Conservation (phyloP, 2,888 invertebrate species). For the Eupsilia transversa region DNA sequence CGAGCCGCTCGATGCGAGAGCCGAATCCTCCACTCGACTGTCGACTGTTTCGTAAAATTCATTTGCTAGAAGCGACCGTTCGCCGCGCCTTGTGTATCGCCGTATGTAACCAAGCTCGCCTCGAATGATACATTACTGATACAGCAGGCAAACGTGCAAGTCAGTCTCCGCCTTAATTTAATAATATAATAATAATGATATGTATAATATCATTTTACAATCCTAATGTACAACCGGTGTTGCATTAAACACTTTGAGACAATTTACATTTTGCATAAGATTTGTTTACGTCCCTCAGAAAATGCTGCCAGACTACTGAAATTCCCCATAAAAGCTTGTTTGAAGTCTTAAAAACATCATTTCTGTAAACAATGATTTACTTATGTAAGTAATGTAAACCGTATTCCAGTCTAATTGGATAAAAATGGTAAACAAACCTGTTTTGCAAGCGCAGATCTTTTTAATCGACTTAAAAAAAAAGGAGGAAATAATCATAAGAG, state of each 20-base stretch:
- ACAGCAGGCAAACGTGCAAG: no score
- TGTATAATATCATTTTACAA: no score
- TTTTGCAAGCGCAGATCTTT: not conserved
- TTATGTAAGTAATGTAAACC: not conserved
- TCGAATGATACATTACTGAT: no score
- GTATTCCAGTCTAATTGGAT: not conserved
- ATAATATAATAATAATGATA: no score
- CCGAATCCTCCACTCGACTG: no score
- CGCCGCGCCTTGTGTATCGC: no score
- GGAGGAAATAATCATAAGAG: not conserved
- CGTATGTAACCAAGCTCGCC: no score
- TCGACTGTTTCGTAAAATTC: no score
- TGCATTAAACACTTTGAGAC: not conserved
- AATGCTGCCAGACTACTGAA: not conserved
- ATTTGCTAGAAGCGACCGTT: no score
- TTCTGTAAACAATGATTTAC: conserved; percentile 4
- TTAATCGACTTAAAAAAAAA: not conserved
- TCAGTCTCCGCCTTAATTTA: no score
- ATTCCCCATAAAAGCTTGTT: conserved; percentile 9
- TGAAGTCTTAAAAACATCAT: not conserved
- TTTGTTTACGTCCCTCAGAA: not conserved
- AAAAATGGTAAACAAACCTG: not conserved
- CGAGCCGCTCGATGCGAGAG: no score
- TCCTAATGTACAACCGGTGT: no score
- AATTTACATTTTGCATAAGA: not conserved